Evolutionary conservation across 1,140 invertebrate genomes (phyloP).

Genomic region (Nomia melanderi): DNA sequence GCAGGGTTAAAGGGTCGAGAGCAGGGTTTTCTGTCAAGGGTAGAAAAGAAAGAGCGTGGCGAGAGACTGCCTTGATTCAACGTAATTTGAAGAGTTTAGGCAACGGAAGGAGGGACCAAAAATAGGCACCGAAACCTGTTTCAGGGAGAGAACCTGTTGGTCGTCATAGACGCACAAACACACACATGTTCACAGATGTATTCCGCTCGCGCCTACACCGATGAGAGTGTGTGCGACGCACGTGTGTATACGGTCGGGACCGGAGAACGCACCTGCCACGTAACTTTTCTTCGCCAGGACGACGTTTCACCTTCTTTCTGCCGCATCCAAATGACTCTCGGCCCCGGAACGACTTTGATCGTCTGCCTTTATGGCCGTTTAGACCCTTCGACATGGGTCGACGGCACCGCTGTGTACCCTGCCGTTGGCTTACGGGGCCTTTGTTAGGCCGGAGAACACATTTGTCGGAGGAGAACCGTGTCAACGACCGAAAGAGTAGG

Average conservation of each 20-base stretch:
- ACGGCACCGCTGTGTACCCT: background rate
- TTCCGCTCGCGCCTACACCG: background rate
- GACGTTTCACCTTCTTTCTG: slow-evolving; percentile 61
- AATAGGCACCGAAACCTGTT: slow-evolving; percentile 65
- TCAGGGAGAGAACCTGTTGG: slow-evolving; percentile 55
- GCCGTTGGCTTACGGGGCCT: slow-evolving; percentile 8
- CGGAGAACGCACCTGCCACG: slow-evolving; percentile 65
- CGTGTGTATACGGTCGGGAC: background rate
- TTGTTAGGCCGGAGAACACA: slow-evolving; percentile 17
- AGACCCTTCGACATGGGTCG: slow-evolving; percentile 15
- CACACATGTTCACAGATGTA: too few species aligned
- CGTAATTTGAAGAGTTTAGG: slow-evolving; percentile 50
- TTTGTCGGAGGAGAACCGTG: slow-evolving; percentile 18
- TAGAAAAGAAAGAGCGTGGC: slow-evolving; percentile 22
- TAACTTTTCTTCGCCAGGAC: slow-evolving; percentile 66
- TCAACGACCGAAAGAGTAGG: slow-evolving; percentile 37
- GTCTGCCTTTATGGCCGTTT: slow-evolving; percentile 29
- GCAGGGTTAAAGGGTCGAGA: too few species aligned
- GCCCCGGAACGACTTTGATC: slow-evolving; percentile 3
- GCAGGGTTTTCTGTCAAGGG: background rate
- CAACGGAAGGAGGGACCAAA: slow-evolving; percentile 35
- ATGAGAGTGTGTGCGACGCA: background rate
- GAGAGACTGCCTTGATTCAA: slow-evolving; percentile 10
- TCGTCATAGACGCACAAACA: slow-evolving; percentile 34
- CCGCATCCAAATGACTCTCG: slow-evolving; percentile 42